Base-by-base conservation (phyloP, 2,888 invertebrate species). In the Desoria tigrina region DNA sequence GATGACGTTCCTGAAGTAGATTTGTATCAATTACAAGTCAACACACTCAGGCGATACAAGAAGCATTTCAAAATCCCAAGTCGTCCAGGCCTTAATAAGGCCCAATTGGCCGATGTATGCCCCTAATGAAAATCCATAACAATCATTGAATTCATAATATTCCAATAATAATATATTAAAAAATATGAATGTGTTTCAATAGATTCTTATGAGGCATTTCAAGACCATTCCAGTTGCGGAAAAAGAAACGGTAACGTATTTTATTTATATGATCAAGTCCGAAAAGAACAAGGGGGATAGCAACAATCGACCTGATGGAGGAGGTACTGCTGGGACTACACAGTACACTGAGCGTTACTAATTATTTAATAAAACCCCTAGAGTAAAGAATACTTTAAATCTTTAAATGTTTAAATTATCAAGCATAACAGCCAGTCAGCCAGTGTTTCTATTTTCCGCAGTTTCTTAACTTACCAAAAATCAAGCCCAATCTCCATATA, bases 251-350 rank as follows among this genome's bases (percentile, higher is more conserved):
- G 84, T 96, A 69, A 92, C 95, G 56, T 94, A 90, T 79, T 97
- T 97, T 80, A 93, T 97, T 78, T 96, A 95, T 80, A 94, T 92
- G 84, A 93, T 96, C 2, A 96, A 95, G 83, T 92, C 92, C 59
- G 93, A 94, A 80, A 87, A 89, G 73, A 92, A 91, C 80, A 90
- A 92, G 79, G 82, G 92, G 78, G 92, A 93, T 80, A 89, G 89
- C 80, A 90, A 88, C 79, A 89, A 89, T 81, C 72, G 64, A 27
- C 69, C 73, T 24, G 65, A 58, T 4, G 53, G 58, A 2, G 66
- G 70, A 4, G 68, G 32, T 2, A 51, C 49, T n/a, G 63, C 51
- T 23, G 51, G 50, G 18, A 62, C 39, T 37, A 57, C 56, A n/a
- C 61, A 66, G 32, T 69, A 65, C 55, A 55, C 57, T 37, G 66